Evolutionary conservation across 1,140 invertebrate species (phyloP), one percentile per base, ranked within the genome.

Genomic region (Sesamia nonagrioides): DNA sequence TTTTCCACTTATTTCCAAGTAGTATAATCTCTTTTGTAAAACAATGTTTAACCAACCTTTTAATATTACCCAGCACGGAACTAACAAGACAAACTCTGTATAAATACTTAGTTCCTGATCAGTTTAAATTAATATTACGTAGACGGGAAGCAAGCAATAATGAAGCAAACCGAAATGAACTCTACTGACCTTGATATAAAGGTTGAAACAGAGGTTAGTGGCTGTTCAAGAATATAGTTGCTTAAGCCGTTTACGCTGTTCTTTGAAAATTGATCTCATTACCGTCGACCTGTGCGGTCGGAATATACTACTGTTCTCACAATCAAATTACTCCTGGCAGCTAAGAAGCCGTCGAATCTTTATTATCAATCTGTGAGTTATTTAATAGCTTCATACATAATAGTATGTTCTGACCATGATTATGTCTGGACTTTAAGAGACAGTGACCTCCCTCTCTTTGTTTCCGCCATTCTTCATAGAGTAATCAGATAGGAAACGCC

Each of bases 191-290:
- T 58, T 42, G 54, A 27, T 27, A 74, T 60, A 74, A 58, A 56
- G 54, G 35, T 60, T 60, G 9, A n/a, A 74, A 21, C 35, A 5
- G 15, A 73, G 33, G 52, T 18, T 56, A 58, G 17, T 18, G 71
- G 52, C 42, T 45, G 35, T 74, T n/a, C 21, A 48, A 60, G 56
- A 37, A 9, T 6, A 18, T 56, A 50, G 54, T 60, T 60, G 54
- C 54, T 58, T 45, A 54, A 13, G 45, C 71, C 60, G 71, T 60
- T 74, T 74, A 74, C 71, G 35, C 40, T 74, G 37, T 60, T 74
- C 60, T 74, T 74, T 74, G 54, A 74, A 74, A 74, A 74, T 74
- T 74, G 71, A 74, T 74, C 71, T 74, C 71, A 74, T 74, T 74
- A 74, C 17, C 11, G 71, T 60, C 71, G 18, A 74, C 71, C 40